Evolutionary conservation across 2,113 vertebrate species (phyloP), one percentile per base, ranked within the genome.

Genomic region (Lucifuga dentata): DNA sequence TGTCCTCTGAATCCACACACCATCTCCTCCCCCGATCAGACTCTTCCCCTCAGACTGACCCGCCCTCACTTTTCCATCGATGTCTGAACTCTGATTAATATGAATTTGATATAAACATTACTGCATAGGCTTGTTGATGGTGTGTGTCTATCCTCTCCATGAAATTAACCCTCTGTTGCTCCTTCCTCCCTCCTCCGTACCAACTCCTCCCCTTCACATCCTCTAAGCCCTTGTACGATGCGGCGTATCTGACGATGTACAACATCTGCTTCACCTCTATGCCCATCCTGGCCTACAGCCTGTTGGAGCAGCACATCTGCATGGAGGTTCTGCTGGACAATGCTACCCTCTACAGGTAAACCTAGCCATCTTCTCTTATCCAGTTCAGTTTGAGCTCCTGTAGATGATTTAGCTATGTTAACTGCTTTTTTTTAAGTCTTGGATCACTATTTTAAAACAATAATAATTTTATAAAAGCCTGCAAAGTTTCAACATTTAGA

Each of bases 251-350:
- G 90, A 99, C 97, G 82, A 98, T 99, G 96, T 99, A 99, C 93
- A 99, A 99, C 92, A 99, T 99, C 92, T 98, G 97, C 94, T 99
- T 99, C 94, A 99, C 98, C 1, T 99, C 97, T 3, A 93, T 99
- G 68, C 98, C 98, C 38, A 98, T 99, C 89, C 90, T 99, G 95
- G 96, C 96, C 3, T 99, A 96, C 87, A 97, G 98, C 87, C 93
- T 99, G 1, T 86, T 99, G 86, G 98, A 99, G 86, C 98, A 99
- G 86, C 97, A 98, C 50, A 93, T 98, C 90, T 91, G 78, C 75
- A 94, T 98, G 0, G 94, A 98, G 80, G 87, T 90, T 1, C 91
- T 99, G 52, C 80, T 93, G 87, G 84, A 90, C 62, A 90, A 93
- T 29, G 87, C 93, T 39, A 39, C 68, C 59, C 89, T 94, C 84